Conservation (phyloP, 2,797 vertebrate species). For the Sebastes itinus region DNA sequence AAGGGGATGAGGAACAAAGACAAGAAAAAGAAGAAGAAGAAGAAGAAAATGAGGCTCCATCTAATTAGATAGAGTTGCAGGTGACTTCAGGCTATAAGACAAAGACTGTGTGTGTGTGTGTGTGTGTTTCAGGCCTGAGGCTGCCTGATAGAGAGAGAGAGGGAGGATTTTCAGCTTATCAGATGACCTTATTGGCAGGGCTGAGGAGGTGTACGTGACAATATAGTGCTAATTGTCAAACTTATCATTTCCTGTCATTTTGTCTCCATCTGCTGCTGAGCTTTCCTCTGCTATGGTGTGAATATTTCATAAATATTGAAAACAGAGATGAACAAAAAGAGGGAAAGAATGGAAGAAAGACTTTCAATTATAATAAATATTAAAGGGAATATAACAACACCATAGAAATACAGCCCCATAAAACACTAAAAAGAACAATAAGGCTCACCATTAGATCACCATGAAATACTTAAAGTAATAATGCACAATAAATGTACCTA, state of each 20-base stretch:
- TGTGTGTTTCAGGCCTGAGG: too few relatives aligned
- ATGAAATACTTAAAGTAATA: neutral
- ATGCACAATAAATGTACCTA: neutral
- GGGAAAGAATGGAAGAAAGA: too few relatives aligned
- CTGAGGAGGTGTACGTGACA: slow-evolving; percentile 10
- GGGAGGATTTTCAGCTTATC: slow-evolving; percentile 69
- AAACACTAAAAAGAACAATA: neutral
- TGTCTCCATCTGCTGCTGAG: neutral
- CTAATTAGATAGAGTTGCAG: slow-evolving; percentile 1
- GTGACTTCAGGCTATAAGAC: slow-evolving; percentile 3
- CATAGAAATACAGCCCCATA: neutral
- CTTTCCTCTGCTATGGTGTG: neutral
- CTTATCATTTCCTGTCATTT: slow-evolving; percentile 10
- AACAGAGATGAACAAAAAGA: neutral
- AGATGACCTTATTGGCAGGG: slow-evolving; percentile 64
- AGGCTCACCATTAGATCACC: neutral
- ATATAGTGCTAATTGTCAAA: neutral
- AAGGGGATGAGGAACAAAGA: neutral
- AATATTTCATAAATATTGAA: neutral
- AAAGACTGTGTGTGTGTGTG: too few relatives aligned
- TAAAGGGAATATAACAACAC: neutral
- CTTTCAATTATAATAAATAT: neutral
- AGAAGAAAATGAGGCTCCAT: neutral
- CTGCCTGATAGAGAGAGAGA: too few relatives aligned
- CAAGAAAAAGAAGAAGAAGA: neutral